Percentiles rank a stretch among this genome's conserved stretches.
Evolutionary conservation across 2,113 vertebrate species (phyloP).

Genomic region (Grantiella picta): DNA sequence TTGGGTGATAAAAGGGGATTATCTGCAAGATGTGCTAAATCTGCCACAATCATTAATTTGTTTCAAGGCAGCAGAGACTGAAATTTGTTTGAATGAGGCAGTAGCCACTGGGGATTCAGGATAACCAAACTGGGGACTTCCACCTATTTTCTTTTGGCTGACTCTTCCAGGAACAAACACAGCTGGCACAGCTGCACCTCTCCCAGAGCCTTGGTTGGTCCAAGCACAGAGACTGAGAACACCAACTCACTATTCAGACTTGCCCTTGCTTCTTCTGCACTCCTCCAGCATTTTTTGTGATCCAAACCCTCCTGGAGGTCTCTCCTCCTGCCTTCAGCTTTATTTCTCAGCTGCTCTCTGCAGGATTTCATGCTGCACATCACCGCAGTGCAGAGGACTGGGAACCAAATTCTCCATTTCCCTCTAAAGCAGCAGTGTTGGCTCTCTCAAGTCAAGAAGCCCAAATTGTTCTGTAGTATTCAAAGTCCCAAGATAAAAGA

Average conservation of each 20-base stretch:
- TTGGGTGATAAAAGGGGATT: background rate
- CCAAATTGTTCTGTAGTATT: background rate
- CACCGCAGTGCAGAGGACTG: fast-evolving
- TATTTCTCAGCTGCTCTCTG: background rate
- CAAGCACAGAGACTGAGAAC: background rate
- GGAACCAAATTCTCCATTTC: background rate
- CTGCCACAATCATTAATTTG: background rate
- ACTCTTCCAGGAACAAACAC: background rate
- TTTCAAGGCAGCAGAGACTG: background rate
- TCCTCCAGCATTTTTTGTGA: background rate
- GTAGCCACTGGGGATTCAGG: background rate
- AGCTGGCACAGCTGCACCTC: background rate
- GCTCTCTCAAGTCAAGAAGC: background rate
- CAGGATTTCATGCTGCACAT: background rate
- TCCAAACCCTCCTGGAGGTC: background rate
- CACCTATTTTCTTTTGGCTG: background rate
- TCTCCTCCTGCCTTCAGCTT: background rate
- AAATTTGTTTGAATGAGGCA: background rate
- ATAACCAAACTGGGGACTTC: background rate
- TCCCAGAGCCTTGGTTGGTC: fast-evolving
- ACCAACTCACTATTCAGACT: background rate
- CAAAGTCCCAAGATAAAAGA: background rate
- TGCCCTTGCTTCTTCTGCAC: background rate
- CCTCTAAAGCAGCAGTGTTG: background rate
- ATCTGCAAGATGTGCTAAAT: background rate